phyloP scores from a whole-genome alignment of 2,888 invertebrate species.

The Andricus quercusramuli region DNA sequence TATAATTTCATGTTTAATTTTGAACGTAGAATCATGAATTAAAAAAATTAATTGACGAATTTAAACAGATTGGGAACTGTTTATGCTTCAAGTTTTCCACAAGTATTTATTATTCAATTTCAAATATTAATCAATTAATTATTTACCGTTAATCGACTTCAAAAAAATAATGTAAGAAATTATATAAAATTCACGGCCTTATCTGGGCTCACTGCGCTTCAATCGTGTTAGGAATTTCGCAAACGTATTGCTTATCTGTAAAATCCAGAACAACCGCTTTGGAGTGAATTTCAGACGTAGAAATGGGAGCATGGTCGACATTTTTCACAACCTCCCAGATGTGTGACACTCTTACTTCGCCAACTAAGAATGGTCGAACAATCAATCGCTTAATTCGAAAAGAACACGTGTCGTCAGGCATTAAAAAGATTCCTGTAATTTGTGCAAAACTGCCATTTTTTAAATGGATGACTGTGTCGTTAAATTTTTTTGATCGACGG shows the following conservation, averaged over 20 bases:
- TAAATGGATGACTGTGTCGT: not conserved
- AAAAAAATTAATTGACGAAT: too few relatives aligned
- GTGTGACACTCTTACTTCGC: not conserved
- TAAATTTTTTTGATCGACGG: not conserved
- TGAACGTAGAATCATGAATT: too few relatives aligned
- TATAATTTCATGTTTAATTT: too few relatives aligned
- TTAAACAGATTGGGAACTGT: too few relatives aligned
- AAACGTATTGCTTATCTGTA: not conserved
- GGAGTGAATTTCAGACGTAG: not conserved
- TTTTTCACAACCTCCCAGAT: constrained; percentile 3
- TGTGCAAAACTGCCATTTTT: constrained; percentile 2
- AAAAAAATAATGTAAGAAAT: too few relatives aligned
- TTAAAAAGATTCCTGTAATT: not conserved
- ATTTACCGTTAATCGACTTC: too few relatives aligned
- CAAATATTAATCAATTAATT: too few relatives aligned
- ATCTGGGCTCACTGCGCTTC: not conserved
- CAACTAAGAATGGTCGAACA: constrained; percentile 1
- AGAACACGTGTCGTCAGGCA: not conserved
- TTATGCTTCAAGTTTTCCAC: too few relatives aligned
- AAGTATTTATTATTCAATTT: too few relatives aligned
- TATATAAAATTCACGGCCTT: too few relatives aligned
- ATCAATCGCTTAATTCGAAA: not conserved
- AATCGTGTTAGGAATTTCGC: not conserved
- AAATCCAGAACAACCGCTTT: constrained; percentile 13
- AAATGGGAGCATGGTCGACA: not conserved